Evolutionary conservation across 2,797 vertebrate genomes (phyloP), one percentile per base, ranked within the genome.

Genomic region (Enteromius argenteus): DNA sequence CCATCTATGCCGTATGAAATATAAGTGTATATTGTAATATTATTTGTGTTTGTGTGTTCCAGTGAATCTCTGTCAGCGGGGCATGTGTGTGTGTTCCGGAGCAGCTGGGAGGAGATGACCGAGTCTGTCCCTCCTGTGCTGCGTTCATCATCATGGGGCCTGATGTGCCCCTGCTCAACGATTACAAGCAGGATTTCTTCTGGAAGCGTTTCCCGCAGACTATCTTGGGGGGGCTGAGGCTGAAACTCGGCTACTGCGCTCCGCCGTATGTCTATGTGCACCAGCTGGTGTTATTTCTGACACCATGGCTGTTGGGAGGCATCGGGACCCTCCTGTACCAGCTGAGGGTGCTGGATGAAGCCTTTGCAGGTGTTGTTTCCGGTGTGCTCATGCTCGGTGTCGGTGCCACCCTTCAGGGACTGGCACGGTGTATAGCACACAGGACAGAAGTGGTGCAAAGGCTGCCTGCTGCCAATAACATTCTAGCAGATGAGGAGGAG

Each of bases 181-280:
- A 98, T 89, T 99, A 99, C 94, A 99, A 99, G 80, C 97, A 99
- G 93, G 97, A 99, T 93, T 99, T 99, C 95, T 97, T 99, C 92
- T 96, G 98, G 96, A 99, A 98, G 94, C 97, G 98, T 77, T 98
- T 99, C 92, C 97, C 97, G 46, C 98, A 99, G 93, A 99, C 98
- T 0, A 74, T 99, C 82, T 95, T 99, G 90, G 98, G 98, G 89
- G 98, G 98, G 77, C 96, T 95, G 39, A 95, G 96, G 76, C 94
- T 99, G 90, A 99, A 95, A 92, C 93, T 99, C 91, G 98, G 98
- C 92, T 98, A 97, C 87, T 96, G 96, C 77, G 98, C 97, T 58
- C 98, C 98, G 81, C 94, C 96, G 0, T 99, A 99, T 49, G 86
- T 99, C 79, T 99, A 99, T 3, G 94, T 98, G 88, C 97, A 98